These are phyloP conservation scores for Nestor notabilis DNA, from an alignment of 2,113 vertebrate genomes.

Conservation along the genomic window DNA sequence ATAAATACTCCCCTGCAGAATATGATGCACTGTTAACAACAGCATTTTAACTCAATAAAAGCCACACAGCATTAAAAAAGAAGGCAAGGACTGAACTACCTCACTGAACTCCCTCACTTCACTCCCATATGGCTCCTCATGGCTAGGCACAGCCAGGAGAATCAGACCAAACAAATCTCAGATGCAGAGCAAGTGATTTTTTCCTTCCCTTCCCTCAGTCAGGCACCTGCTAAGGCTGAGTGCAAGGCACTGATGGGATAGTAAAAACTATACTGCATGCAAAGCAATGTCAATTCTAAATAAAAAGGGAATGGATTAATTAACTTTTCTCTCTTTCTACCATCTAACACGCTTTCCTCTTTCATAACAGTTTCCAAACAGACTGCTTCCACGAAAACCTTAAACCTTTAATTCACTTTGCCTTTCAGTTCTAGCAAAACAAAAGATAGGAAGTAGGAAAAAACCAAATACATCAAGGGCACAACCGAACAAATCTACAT, in stretches of 20 bases:
- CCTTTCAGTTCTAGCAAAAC: background rate
- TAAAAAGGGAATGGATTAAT: background rate
- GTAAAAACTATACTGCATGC: rapidly evolving
- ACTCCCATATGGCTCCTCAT: rapidly evolving
- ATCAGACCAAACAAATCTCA: background rate
- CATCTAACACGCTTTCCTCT: background rate
- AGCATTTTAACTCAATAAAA: background rate
- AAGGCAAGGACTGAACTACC: background rate
- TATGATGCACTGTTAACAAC: rapidly evolving
- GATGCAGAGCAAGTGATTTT: background rate
- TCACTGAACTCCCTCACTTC: background rate
- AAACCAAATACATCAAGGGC: background rate
- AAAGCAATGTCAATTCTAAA: background rate
- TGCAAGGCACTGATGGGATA: background rate
- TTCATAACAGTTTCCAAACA: background rate
- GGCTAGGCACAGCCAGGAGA: background rate
- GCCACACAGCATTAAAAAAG: background rate
- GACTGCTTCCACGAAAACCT: background rate
- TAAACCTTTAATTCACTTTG: background rate
- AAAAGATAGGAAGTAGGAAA: background rate
- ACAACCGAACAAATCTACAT: background rate
- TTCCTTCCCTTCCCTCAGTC: background rate
- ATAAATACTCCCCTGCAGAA: background rate
- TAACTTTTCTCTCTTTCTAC: background rate
- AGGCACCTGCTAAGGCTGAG: background rate